Evolutionary conservation across 2,888 invertebrate genomes (phyloP), one percentile per base, ranked within the genome.

Genomic region (Ligdia adustata): DNA sequence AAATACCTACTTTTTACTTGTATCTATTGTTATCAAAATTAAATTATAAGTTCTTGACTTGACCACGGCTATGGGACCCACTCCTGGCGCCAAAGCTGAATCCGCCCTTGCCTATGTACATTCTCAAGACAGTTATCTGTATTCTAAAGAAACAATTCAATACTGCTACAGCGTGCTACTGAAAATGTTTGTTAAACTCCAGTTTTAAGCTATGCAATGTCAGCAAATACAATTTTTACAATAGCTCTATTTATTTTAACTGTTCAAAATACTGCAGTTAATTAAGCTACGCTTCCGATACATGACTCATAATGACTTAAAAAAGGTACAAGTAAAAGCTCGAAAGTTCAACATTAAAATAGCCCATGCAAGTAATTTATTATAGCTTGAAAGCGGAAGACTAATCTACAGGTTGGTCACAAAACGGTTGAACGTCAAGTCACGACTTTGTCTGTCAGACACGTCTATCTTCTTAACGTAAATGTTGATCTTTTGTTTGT

Each of bases 401-500:
- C 48, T 35, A 38, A 6, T 34, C 9, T 28, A 37, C 37, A 27
- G 20, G 20, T 32, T 34, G 11, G 27, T 16, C 15, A 32, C 48
- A 35, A 48, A 28, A 41, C 41, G 24, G 38, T 20, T 40, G 33
- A 40, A 38, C 31, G 24, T 47, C 46, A 24, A 39, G 46, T 50
- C 52, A 52, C 52, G 54, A 47, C 44, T 31, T 38, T 7, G 37
- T 26, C 22, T 34, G 20, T 44, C 41, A 26, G 39, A 42, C 41
- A 22, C 42, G 39, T 44, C 24, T 41, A 39, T 48, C 52, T 40
- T 48, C 31, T 29, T 32, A 20, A 28, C 20, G 24, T 27, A 22
- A 22, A 22, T 22, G 22, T 22, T 22, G 22, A 22, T 6, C 22
- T 22, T 22, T 22, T 22, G 22, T 22, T 22, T 22, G 22, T 22